Base-by-base conservation (phyloP, 35 echinoderm and acorn worm species). In the Ophioderma brevispina region DNA sequence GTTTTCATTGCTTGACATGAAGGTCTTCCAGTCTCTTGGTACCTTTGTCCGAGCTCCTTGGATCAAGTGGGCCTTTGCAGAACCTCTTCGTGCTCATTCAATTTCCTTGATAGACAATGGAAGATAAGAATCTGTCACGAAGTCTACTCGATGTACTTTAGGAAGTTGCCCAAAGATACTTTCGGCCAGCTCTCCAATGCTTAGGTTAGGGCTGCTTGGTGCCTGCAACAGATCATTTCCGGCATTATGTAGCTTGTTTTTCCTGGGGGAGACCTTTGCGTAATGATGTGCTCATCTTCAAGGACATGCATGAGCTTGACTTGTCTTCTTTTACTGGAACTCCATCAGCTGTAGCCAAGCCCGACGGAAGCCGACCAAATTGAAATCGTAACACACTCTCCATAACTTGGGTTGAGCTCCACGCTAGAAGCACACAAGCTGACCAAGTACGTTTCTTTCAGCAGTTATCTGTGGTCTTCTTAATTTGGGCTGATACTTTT, bases 291-390 rank as follows among this genome's bases (percentile, higher is more conserved):
- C 18, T 32, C 33, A 38, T 36, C 38, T 80, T 80, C 78, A 21
- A 32, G 41, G 15, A n/a, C 31, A 41, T 82, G 80, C 10, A 41
- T 82, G 1, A 82, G 11, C 28, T 82, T 82, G 4, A 41, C 13
- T 3, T 82, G 10, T 41, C 80, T 39, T 34, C 41, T n/a, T 82
- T 82, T 5, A 40, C 78, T 40, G 38, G 80, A 8, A 41, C 38
- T 41, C 80, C 80, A 82, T 40, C 80, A 40, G 80, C 36, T 21
- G 80, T 82, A 39, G 80, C 38, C 38, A 82, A 38, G 0, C 1
- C 11, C 80, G 35, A 82, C 18, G 36, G 38, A 23, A 82, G 28
- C 11, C 2, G 80, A 11, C 80, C 38, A 0, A 82, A 41, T 39
- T 34, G 31, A 33, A 39, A 82, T 31, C 36, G 6, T 0, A 82